phyloP scores from a whole-genome alignment of 2,797 vertebrate genomes.

The Lepus oiostolus region DNA sequence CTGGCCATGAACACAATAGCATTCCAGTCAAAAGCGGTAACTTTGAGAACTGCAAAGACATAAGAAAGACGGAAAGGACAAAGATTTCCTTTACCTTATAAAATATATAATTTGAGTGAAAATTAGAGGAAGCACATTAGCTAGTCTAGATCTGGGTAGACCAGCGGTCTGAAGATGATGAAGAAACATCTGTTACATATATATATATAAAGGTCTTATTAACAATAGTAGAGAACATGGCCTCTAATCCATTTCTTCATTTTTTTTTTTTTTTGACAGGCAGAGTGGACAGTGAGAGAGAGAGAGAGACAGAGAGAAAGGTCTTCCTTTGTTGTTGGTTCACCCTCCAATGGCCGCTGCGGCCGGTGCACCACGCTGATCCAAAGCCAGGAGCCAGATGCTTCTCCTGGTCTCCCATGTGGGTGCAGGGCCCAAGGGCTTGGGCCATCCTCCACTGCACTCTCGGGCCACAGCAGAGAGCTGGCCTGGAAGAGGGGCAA shows the following conservation, averaged over 20 bases:
- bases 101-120: neutral
- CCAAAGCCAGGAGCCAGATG: too few species aligned
- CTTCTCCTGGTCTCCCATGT: too few species aligned
- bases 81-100: neutral
- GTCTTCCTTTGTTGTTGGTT: too few species aligned
- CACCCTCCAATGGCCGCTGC: too few species aligned
- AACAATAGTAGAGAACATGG: neutral
- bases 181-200: neutral
- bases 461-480: too few species aligned
- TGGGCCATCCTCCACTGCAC: too few species aligned
- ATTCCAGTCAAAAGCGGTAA: neutral
- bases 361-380: too few species aligned
- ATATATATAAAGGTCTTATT: conserved; percentile 12
- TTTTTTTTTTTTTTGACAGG: too few species aligned
- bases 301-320: too few species aligned
- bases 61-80: neutral
- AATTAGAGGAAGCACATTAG: conserved; percentile 19
- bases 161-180: conserved; percentile 22
- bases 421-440: too few species aligned
- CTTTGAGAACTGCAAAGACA: neutral
- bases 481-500: too few species aligned
- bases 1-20: neutral
- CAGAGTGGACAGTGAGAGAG: too few species aligned
- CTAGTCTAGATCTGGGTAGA: neutral
- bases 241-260: neutral